Evolutionary conservation across 2,797 vertebrate species (phyloP).

Genomic region (Leucoraja ocellata): DNA sequence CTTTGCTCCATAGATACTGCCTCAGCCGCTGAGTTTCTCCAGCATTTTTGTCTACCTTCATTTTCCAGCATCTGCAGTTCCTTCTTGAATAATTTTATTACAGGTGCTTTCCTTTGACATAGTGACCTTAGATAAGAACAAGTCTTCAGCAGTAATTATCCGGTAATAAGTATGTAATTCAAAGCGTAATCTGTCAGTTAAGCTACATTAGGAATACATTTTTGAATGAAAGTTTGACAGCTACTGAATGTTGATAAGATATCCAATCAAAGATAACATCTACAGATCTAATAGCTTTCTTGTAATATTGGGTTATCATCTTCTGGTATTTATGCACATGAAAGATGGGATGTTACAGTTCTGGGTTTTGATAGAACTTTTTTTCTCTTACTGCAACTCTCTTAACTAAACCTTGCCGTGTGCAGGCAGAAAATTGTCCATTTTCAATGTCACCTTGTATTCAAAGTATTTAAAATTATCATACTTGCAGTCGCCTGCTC

Average conservation of each 20-base stretch:
- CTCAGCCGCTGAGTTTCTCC: too few species aligned
- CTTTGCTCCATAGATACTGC: too few species aligned
- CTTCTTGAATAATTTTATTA: neutral
- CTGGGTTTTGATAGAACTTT: neutral
- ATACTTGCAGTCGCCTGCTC: neutral
- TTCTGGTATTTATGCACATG: constrained; percentile 20
- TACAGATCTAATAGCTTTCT: constrained; percentile 30
- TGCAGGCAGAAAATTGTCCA: neutral
- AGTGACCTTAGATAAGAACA: constrained; percentile 26
- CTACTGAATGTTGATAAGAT: constrained; percentile 38
- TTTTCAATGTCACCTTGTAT: neutral
- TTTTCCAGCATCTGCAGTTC: too few species aligned
- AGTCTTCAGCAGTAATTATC: constrained; percentile 26
- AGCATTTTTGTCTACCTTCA: too few species aligned
- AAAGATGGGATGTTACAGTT: constrained; percentile 4
- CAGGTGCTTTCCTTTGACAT: neutral
- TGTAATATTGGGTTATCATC: constrained; percentile 31
- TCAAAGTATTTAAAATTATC: neutral
- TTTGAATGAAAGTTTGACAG: constrained; percentile 33
- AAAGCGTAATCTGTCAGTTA: constrained; percentile 30
- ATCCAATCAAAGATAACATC: constrained; percentile 38
- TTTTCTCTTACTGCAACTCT: neutral
- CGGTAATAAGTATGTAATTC: constrained; percentile 29
- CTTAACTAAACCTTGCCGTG: neutral
- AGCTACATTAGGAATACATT: constrained; percentile 29